Evolutionary conservation across 2,797 vertebrate species (phyloP).

Genomic region (Astyanax mexicanus): DNA sequence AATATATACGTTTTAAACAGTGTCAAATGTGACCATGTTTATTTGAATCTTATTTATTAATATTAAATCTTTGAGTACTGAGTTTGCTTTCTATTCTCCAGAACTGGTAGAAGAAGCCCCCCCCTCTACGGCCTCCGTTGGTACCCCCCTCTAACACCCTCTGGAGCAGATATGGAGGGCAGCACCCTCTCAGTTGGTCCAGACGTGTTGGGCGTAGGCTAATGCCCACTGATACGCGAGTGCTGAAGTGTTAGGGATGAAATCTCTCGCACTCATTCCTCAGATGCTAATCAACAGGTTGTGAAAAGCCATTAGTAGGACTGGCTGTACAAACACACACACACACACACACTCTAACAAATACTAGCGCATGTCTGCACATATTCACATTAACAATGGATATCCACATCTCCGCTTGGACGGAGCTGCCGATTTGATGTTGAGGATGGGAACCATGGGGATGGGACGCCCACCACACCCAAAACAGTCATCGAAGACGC

Average conservation of each 20-base stretch:
- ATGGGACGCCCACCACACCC: constrained; percentile 72
- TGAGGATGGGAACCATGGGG: constrained; percentile 75
- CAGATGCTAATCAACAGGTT: constrained; percentile 54
- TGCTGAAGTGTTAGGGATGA: constrained; percentile 28
- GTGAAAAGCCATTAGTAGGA: constrained; percentile 49
- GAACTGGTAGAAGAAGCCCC: background rate
- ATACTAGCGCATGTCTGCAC: constrained; percentile 23
- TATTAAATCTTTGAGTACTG: too few species aligned
- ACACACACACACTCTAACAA: constrained; percentile 18
- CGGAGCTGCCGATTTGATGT: constrained; percentile 75
- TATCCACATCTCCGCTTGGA: constrained; percentile 74
- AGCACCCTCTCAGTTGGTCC: constrained; percentile 75
- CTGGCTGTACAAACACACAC: constrained; percentile 79
- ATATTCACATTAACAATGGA: constrained; percentile 70
- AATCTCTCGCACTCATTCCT: constrained; percentile 39
- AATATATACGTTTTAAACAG: too few species aligned
- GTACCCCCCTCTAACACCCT: constrained; percentile 34
- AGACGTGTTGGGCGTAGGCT: constrained; percentile 48
- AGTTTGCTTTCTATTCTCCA: too few species aligned
- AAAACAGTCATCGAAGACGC: constrained; percentile 69
- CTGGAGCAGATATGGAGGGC: constrained; percentile 82
- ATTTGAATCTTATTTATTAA: too few species aligned
- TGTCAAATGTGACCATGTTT: too few species aligned
- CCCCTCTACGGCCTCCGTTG: background rate
- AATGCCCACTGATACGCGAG: background rate